Evolutionary conservation across 2,888 invertebrate species (phyloP).

Genomic region (Ophonus ardosiacus): DNA sequence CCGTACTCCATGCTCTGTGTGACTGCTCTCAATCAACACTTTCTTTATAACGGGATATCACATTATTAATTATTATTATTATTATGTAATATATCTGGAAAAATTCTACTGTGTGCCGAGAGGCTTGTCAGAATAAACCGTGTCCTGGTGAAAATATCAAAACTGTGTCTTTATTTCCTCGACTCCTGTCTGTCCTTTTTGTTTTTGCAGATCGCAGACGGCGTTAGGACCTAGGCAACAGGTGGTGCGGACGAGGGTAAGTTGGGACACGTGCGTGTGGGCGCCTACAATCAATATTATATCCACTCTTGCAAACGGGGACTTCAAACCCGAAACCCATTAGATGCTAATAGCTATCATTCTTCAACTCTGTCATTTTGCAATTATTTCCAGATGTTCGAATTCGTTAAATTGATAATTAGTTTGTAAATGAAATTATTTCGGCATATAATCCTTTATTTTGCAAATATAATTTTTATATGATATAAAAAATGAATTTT

Average conservation of each 20-base stretch:
- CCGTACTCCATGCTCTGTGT: conserved; percentile 14
- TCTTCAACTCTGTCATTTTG: no score
- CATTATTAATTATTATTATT: conserved; percentile 12
- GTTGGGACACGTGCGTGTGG: conserved; percentile 34
- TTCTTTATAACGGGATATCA: conserved; percentile 52
- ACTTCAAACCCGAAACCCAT: background rate
- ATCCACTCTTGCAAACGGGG: background rate
- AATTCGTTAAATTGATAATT: no score
- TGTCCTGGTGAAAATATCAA: conserved; percentile 61
- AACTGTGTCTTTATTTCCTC: background rate
- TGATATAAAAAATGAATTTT: no score
- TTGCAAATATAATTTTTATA: no score
- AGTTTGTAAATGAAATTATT: no score
- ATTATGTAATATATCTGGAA: conserved; percentile 49
- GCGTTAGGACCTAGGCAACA: conserved; percentile 11
- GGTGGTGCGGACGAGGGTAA: conserved; percentile 42
- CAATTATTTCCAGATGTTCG: no score
- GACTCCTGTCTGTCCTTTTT: background rate
- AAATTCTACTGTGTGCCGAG: conserved; percentile 59
- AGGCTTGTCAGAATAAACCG: conserved; percentile 63
- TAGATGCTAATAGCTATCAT: background rate
- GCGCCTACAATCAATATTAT: conserved; percentile 38
- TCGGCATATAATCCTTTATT: no score
- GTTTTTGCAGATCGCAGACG: background rate
- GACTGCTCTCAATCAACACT: conserved; percentile 25